These are phyloP conservation scores for Suillia variegata DNA, from an alignment of 2,888 invertebrate genomes.

Conservation along the genomic window DNA sequence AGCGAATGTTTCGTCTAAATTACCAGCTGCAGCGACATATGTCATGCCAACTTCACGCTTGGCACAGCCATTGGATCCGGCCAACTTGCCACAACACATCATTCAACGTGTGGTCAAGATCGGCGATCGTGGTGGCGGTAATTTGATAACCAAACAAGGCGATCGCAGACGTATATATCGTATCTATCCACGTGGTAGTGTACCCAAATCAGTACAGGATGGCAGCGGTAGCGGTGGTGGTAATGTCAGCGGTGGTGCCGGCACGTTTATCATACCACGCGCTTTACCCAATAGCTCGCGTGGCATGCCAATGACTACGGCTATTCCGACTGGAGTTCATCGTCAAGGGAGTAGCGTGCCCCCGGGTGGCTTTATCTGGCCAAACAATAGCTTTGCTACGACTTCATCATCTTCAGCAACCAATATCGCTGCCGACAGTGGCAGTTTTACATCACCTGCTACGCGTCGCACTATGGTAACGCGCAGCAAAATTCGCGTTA, in stretches of 20 bases:
- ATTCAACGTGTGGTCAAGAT: slow-evolving; percentile 32
- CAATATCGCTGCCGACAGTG: no score
- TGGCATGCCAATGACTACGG: not conserved
- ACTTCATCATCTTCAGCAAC: no score
- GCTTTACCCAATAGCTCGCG: not conserved
- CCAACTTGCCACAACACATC: slow-evolving; percentile 17
- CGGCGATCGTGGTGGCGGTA: slow-evolving; percentile 7
- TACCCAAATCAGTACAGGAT: not conserved
- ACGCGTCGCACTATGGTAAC: no score
- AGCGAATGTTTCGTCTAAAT: not conserved
- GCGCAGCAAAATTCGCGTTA: no score
- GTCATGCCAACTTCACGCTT: slow-evolving; percentile 9
- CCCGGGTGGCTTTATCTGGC: not conserved
- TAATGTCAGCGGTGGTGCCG: slow-evolving; percentile 15
- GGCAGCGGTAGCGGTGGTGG: not conserved
- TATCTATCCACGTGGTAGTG: slow-evolving; percentile 22
- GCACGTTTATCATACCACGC: slow-evolving; percentile 17
- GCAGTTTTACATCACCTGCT: no score
- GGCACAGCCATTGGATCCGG: slow-evolving; percentile 12
- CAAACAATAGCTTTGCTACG: no score
- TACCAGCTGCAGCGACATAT: slow-evolving; percentile 5
- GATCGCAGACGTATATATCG: slow-evolving; percentile 31
- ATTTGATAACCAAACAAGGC: slow-evolving; percentile 23
- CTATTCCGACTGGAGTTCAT: not conserved
- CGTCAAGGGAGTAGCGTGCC: not conserved